Evolutionary conservation across 1,140 invertebrate genomes (phyloP).

Genomic region (Varroa destructor): DNA sequence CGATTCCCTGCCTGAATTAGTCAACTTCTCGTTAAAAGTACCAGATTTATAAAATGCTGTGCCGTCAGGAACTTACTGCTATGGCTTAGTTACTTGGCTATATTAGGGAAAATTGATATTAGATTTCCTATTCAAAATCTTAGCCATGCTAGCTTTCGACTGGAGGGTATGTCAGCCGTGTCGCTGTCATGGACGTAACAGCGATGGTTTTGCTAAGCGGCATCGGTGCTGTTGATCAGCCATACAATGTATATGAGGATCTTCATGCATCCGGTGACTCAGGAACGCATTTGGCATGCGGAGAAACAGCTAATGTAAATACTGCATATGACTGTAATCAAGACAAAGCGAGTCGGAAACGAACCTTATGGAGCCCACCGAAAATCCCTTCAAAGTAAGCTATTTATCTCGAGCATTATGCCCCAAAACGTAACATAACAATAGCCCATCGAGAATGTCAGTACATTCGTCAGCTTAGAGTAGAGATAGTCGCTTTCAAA

Average conservation of each 20-base stretch:
- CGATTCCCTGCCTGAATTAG: constrained; percentile 93
- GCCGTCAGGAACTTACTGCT: constrained; percentile 58
- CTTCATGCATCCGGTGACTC: constrained; percentile 86
- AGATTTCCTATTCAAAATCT: constrained; percentile 93
- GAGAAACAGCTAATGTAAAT: constrained; percentile 88
- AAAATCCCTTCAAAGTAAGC: too few species aligned
- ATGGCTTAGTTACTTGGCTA: constrained; percentile 83
- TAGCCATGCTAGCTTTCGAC: constrained; percentile 72
- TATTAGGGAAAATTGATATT: constrained; percentile 98
- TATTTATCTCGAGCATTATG: too few species aligned
- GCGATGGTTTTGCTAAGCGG: constrained; percentile 96
- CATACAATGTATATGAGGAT: constrained; percentile 95
- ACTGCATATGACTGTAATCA: constrained; percentile 88
- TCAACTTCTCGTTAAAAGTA: constrained; percentile 81
- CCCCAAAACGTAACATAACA: too few species aligned
- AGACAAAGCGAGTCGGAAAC: constrained; percentile 64
- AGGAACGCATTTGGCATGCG: constrained; percentile 67
- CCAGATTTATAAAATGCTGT: constrained; percentile 63
- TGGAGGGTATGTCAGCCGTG: constrained; percentile 91
- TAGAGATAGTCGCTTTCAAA: constrained; percentile 56
- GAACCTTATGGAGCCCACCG: too few species aligned
- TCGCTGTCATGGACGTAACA: constrained; percentile 96
- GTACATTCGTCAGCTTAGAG: too few species aligned
- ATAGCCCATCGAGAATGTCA: too few species aligned
- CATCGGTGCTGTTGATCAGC: constrained; percentile 99